Evolutionary conservation across 2,888 invertebrate species (phyloP), one percentile per base, ranked within the genome.

Genomic region (Belgica antarctica): DNA sequence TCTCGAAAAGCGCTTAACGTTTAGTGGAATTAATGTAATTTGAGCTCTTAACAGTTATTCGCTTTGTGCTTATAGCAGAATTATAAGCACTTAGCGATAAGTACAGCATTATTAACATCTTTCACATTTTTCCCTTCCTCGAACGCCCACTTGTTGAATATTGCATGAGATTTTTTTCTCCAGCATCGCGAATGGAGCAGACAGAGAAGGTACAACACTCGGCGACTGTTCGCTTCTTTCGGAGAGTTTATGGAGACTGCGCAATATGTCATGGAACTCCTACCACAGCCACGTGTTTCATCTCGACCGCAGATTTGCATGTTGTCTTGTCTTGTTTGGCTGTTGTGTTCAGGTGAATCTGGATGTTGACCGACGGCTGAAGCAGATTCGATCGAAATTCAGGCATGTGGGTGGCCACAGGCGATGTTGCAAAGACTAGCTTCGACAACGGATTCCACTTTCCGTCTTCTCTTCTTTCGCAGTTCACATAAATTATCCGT

Each of bases 141-240:
- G 68, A 68, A 68, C 68, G 68, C 68, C 68, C 68, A 68, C 68
- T 68, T 68, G 68, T 68, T 68, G 68, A 68, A 68, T 68, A 57
- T 68, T 66, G 47, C 46, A 65, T 65, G 34, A 52, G 41, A 46
- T 27, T 52, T 41, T 5, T n/a, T n/a, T 22, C 59, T 59, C 15
- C 7, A 59, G 27, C 59, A 59, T 59, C 25, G 27, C 52, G 52
- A 52, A 52, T n/a, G n/a, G 52, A 52, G 47, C n/a, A 47, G 24
- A 47, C 17, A 47, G 46, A 66, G 47, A 47, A 25, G 3, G 46
- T 34, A 28, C 25, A 63, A 27, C 10, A 66, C 46, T 25, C 15
- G 66, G 19, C 65, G 15, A 57, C 31, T 52, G 52, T 57, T 66
- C 57, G 47, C 47, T 34, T 52, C 68, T 57, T 68, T 57, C 27